phyloP scores from a whole-genome alignment of 2,113 vertebrate species.

The Halichoeres trimaculatus region DNA sequence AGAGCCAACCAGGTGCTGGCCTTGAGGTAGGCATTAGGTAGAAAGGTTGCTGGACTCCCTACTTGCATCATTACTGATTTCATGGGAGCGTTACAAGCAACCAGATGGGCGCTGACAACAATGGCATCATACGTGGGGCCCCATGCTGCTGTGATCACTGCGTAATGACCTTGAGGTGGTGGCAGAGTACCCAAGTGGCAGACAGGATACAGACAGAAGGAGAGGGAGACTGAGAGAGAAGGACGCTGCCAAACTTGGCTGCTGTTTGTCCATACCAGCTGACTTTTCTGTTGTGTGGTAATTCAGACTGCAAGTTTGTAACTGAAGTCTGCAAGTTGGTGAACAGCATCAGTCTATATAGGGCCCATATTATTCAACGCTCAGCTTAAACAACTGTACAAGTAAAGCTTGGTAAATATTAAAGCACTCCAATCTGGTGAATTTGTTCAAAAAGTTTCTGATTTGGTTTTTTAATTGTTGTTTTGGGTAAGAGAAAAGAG shows the following conservation, averaged over 20 bases:
- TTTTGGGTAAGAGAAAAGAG: slow-evolving; percentile 11
- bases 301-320: not conserved
- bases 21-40: slow-evolving; percentile 41
- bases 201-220: slow-evolving; percentile 34
- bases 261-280: not conserved
- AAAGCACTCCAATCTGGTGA: too few species aligned
- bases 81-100: slow-evolving; percentile 71
- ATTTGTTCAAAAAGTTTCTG: slow-evolving; percentile 7
- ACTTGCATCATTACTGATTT: slow-evolving; percentile 73
- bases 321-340: not conserved
- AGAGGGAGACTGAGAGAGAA: slow-evolving; percentile 30
- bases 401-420: too few species aligned
- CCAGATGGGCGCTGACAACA: slow-evolving; percentile 83
- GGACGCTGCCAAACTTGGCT: slow-evolving; percentile 22
- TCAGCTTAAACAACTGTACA: too few species aligned
- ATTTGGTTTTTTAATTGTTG: slow-evolving; percentile 49
- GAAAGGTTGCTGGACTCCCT: slow-evolving; percentile 54
- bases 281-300: too few species aligned
- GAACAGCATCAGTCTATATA: not conserved
- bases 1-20: slow-evolving; percentile 32
- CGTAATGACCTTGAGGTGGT: slow-evolving; percentile 77
- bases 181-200: slow-evolving; percentile 57
- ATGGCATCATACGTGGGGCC: slow-evolving; percentile 59
- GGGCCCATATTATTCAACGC: not conserved
- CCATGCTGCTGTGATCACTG: slow-evolving; percentile 69